Evolutionary conservation across 2,113 vertebrate genomes (phyloP).

Genomic region (Haemorhous mexicanus): DNA sequence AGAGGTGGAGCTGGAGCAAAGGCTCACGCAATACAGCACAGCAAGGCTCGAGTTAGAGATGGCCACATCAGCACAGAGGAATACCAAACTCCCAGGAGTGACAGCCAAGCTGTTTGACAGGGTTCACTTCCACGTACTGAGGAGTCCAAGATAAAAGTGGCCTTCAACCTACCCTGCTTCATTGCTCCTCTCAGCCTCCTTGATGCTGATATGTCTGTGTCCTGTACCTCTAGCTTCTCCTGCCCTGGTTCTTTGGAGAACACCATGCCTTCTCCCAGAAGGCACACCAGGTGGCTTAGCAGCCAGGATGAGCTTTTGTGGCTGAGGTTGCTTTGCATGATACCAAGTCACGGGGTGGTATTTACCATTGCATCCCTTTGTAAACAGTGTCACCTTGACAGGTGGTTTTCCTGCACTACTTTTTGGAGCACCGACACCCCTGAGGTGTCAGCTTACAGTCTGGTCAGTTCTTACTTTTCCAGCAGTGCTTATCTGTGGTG

Average conservation of each 20-base stretch:
- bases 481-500: neutral
- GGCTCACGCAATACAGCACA: neutral
- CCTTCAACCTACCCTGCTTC: neutral
- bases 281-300: neutral
- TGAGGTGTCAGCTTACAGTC: neutral
- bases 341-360: neutral
- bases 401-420: neutral
- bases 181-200: neutral
- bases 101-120: neutral
- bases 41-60: neutral
- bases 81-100: neutral
- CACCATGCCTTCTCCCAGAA: neutral
- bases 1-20: neutral
- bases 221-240: neutral
- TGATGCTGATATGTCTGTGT: neutral
- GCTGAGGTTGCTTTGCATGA: neutral
- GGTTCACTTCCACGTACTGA: neutral
- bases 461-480: neutral
- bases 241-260: neutral
- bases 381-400: neutral
- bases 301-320: neutral
- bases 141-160: neutral
- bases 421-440: neutral
- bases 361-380: neutral
- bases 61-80: rapidly evolving